Evolutionary conservation across 1,140 invertebrate genomes (phyloP), one percentile per base, ranked within the genome.

Genomic region (Achatina immaculata): DNA sequence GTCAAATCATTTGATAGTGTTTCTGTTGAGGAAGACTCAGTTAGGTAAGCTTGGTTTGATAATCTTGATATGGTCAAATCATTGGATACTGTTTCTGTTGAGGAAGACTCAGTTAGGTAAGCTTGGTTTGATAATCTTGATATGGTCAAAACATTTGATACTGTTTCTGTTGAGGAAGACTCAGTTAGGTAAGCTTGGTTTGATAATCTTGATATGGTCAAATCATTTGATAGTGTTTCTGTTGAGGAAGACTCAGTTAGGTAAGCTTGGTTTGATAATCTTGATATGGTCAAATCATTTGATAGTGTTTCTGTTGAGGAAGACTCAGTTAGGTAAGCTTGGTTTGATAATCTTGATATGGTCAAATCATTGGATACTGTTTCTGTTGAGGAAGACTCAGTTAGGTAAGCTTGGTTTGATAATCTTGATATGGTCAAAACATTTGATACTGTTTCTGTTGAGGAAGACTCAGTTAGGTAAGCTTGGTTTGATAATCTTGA

Each of bases 31-130:
- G 84, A 87, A 40, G 86, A 88, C 36, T 88, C 86, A 0, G 86
- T 88, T 72, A 87, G 87, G 86, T 88, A 48, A 73, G n/a, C n/a
- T n/a, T n/a, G n/a, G 71, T 9, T 28, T 74, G 68, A 7, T 16
- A 86, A 82, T 38, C 42, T 84, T 31, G 82, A 86, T 69, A 83
- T 87, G 77, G 73, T 88, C 6, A 74, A 84, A 31, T 40, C 87
- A 6, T 85, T 80, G 48, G 71, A 85, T 7, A 69, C 87, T 34
- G 83, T 85, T 0, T 38, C 42, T 3, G 73, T 76, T 58, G 82
- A 87, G 34, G 83, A 88, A 40, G 86, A 88, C 42, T 88, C 86
- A 0, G 86, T 87, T 73, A 86, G 87, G 87, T 87, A 48, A 75
- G 69, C 0, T 31, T 55, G 62, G 7, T 7, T 7, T 19, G 7